Base-by-base conservation (phyloP, 2,113 vertebrate genomes). In the Protobothrops flavoviridis region DNA sequence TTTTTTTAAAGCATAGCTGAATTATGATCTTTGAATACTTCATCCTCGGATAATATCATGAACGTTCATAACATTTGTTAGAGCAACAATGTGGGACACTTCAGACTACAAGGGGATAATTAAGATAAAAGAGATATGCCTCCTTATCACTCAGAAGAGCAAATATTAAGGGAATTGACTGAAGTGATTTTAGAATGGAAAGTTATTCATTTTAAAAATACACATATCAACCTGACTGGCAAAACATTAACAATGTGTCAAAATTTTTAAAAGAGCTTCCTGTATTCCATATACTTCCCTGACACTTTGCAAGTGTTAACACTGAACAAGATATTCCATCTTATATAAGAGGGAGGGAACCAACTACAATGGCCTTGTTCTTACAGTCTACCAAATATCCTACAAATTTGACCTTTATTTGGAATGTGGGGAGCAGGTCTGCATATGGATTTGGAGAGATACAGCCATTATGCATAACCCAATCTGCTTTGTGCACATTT, bases 21-120 rank as follows among this genome's bases (percentile, higher is more conserved):
- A 94, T 95, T 92, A 93, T 91, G 89, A 94, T 95, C 90, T 93
- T 95, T 94, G 93, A 95, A 95, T 94, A 85, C 92, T 96, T 94
- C 91, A 56, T 94, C 90, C n/a, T 93, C 61, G 85, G 33, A 29
- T 94, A 96, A 94, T 91, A 94, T 50, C 1, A 91, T 96, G 94
- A 96, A 97, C 94, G 33, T 20, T 96, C 29, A 48, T 93, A 93
- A 92, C 50, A 97, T 90, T 50, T 93, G 81, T 7, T 50, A 56
- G 57, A 13, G 7, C 93, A 95, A 96, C 92, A 94, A 93, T 94
- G 95, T 85, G n/a, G 53, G 4, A 26, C 81, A 9, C 93, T 96
- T 96, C 15, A 3, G 33, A 93, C 95, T 89, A 96, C 81, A 93
- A 95, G 89, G 94, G 94, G 94, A 95, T 87, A 96, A 93, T 95